phyloP scores from a whole-genome alignment of 2,113 vertebrate species.

The Ellobius talpinus region DNA sequence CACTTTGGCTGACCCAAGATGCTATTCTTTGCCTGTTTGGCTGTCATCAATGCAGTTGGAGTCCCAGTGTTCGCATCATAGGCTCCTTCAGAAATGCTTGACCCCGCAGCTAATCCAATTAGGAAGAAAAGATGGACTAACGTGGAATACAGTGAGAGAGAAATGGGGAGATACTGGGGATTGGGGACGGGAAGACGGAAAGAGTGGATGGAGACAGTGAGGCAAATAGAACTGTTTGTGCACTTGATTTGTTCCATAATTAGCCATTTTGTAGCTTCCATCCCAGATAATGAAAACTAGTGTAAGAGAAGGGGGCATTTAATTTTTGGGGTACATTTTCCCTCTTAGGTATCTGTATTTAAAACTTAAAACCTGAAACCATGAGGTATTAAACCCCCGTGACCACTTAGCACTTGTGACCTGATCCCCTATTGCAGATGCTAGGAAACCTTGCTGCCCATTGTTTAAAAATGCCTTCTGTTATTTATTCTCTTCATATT shows the following conservation, averaged over 20 bases:
- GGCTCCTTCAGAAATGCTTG: not conserved
- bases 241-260: not conserved
- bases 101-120: not conserved
- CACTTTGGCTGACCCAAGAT: not conserved
- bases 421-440: not conserved
- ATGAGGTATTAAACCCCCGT: not conserved
- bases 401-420: not conserved
- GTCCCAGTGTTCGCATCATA: fast-evolving
- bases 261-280: not conserved
- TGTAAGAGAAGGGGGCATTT: not conserved
- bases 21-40: no score
- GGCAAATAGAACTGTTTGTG: not conserved
- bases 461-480: conserved; percentile 8
- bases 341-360: not conserved
- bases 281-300: not conserved
- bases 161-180: fast-evolving
- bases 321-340: not conserved
- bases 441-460: not conserved
- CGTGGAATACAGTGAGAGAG: not conserved
- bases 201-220: not conserved
- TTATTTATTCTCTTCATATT: conserved; percentile 64
- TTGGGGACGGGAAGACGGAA: not conserved
- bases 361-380: not conserved
- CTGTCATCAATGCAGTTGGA: not conserved
- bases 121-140: not conserved